Conservation (phyloP, 2,888 invertebrate species). For the Melanophora roralis region DNA sequence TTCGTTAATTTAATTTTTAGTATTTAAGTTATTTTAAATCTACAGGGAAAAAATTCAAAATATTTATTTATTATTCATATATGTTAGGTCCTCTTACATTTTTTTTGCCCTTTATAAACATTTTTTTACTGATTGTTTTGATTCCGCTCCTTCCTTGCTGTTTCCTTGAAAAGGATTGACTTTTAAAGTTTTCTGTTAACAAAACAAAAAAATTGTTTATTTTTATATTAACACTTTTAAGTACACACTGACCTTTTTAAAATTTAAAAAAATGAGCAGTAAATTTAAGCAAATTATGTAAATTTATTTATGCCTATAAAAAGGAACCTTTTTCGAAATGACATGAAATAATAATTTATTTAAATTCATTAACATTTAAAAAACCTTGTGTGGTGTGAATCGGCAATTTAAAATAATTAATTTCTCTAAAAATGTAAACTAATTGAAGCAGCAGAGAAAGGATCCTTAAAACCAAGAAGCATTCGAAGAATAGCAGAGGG, state of each 20-base stretch:
- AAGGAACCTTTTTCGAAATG: constrained; percentile 9
- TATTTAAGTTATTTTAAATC: neutral
- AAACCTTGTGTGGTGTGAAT: neutral
- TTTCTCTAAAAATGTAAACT: neutral
- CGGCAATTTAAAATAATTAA: constrained; percentile 18
- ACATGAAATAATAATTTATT: constrained; percentile 43
- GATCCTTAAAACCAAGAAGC: too few relatives aligned
- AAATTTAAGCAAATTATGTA: constrained; percentile 16
- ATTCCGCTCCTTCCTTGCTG: neutral
- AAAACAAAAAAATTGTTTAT: neutral
- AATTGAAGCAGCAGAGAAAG: constrained; percentile 7
- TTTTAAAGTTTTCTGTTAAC: neutral
- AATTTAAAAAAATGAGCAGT: neutral
- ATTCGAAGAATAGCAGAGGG: too few relatives aligned
- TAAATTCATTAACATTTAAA: constrained; percentile 14
- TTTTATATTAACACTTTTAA: neutral
- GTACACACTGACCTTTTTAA: neutral
- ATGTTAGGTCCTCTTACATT: neutral
- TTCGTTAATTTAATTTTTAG: neutral
- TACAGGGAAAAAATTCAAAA: neutral
- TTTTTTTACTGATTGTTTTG: neutral
- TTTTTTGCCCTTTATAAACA: too few relatives aligned
- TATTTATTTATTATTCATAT: neutral
- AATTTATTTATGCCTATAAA: constrained; percentile 16
- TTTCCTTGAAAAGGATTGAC: neutral